Base-by-base conservation (phyloP, 2,113 vertebrate species). In the Triplophysa dalaica region DNA sequence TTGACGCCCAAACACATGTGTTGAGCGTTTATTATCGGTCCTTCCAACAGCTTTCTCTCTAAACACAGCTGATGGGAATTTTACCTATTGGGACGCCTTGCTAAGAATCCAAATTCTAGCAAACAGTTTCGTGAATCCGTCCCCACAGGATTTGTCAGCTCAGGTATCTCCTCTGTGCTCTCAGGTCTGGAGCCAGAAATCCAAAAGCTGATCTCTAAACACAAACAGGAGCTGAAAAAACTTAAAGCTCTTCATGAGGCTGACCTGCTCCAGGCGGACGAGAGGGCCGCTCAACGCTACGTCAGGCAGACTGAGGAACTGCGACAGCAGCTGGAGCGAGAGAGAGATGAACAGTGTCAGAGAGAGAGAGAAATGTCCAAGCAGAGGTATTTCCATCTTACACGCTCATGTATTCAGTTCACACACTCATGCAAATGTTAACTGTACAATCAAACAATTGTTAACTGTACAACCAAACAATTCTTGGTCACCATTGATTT, bases 111-210 rank as follows among this genome's bases (percentile, higher is more conserved):
- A 29, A 29, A 29, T 29, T 29, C 26, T 24, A 24, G 24, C 24
- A 24, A 24, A 29, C 29, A 29, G 4, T 29, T 29, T 29, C 4
- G 29, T 29, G 29, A 29, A 29, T 29, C 29, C 29, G 29, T 3
- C 29, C 29, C 4, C 29, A 38, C 0, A 38, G 33, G 33, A 38
- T 6, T 38, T 7, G 5, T 38, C 5, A 38, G 33, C 33, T 38
- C 33, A 38, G 7, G 33, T 38, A 8, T 58, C 8, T 9, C 0
- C n/a, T 9, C 8, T 7, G 8, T 74, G 8, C 6, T 63, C 45
- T 73, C 85, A 99, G 98, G 98, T 43, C 92, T 99, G 85, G 98
- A 98, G 87, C 96, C 98, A 0, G 97, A 99, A 92, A 95, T 99
- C 91, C 98, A 98, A 92, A 97, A 94, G 89, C 93, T 99, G 6